Conservation (phyloP, 2,888 invertebrate species). For the Brassicogethes aeneus region DNA sequence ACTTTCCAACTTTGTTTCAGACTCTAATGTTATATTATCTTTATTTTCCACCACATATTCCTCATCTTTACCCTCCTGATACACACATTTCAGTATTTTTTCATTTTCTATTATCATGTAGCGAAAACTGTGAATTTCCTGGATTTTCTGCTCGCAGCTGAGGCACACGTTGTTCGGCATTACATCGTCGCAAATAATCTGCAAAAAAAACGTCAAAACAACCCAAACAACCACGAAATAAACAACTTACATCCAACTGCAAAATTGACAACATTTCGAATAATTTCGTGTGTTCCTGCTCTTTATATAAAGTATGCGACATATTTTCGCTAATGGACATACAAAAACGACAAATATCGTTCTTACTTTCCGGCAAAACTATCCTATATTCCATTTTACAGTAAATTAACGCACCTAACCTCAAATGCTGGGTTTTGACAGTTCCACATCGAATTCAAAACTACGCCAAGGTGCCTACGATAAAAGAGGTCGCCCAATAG, state of each 20-base stretch:
- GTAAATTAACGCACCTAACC: neutral
- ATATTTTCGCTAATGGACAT: neutral
- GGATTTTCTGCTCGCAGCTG: neutral
- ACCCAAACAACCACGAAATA: too few relatives aligned
- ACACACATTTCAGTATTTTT: conserved; percentile 1
- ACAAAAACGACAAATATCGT: conserved; percentile 1
- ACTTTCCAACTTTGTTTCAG: neutral
- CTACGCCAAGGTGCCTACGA: too few relatives aligned
- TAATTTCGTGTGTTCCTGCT: neutral
- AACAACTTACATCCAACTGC: neutral
- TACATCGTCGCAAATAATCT: neutral
- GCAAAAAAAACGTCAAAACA: too few relatives aligned
- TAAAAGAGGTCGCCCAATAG: too few relatives aligned
- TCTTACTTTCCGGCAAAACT: conserved; percentile 1
- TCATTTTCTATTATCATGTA: neutral
- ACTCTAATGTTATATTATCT: too few relatives aligned
- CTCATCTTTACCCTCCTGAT: too few relatives aligned
- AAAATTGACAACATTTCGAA: neutral
- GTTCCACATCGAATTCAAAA: neutral
- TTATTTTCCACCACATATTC: too few relatives aligned
- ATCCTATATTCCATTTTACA: neutral
- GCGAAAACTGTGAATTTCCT: neutral
- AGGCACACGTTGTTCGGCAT: neutral
- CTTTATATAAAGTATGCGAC: neutral
- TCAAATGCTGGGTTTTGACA: neutral